Base-by-base conservation (phyloP, 2,888 invertebrate species). In the Nowickia ferox region DNA sequence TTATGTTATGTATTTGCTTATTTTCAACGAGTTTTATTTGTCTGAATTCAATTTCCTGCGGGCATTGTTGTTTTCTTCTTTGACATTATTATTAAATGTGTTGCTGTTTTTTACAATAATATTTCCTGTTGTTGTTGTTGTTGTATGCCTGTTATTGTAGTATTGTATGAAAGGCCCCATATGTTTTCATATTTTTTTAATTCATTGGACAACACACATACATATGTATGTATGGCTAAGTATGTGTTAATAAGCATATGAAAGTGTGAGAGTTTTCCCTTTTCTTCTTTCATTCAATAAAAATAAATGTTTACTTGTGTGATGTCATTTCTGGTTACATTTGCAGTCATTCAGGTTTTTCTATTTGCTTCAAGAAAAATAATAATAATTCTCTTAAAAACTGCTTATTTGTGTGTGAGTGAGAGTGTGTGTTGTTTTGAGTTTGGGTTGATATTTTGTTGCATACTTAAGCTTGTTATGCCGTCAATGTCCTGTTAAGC, bases 401-500 rank as follows among this genome's bases (percentile, higher is more conserved):
- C 8, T 15, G 1, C 4, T 30, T 38, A 40, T 19, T 17, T 48
- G 5, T 53, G 6, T 15, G 2, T 38, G n/a, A 38, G 17, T 59
- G 9, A 30, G 59, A 11, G 61, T 42, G 48, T 48, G 15, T 46
- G 46, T 48, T 11, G 61, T 40, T 57, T 15, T 13, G n/a, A 51
- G 40, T 42, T 63, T 51, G 40, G 40, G 6, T 51, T 19, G 22
- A 78, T 42, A 65, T 71, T 69, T 51, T 55, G 63, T 71, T 77
- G 65, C 75, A 68, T 68, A 51, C 40, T 48, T 46, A 42, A 6
- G 17, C 17, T 44, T 55, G 30, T 65, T 55, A 44, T 63, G 68
- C 81, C 81, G 84, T 85, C 81, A 81, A 85, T 85, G 81, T 74
- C 77, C 81, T 85, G 40, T 63, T 77, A 74, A 81, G 74, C 72